Evolutionary conservation across 2,113 vertebrate genomes (phyloP).

Genomic region (Eonycteris spelaea): DNA sequence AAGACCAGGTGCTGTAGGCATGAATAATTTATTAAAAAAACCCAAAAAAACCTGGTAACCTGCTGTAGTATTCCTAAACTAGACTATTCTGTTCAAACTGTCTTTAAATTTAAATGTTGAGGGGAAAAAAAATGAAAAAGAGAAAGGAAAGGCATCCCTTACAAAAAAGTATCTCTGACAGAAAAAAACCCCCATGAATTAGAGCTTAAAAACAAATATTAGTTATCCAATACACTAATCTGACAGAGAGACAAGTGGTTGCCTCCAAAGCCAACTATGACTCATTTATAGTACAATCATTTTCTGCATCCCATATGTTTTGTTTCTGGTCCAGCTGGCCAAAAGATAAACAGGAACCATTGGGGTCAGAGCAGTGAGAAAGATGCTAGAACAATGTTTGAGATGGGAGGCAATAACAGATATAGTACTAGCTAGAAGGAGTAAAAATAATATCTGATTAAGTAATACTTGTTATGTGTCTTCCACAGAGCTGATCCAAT

Average conservation of each 20-base stretch:
- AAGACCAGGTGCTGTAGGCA: too few relatives aligned
- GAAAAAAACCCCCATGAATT: not conserved
- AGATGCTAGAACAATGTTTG: not conserved
- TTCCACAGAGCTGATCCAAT: not conserved
- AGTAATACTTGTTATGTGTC: constrained; percentile 2
- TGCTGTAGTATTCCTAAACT: constrained; percentile 16
- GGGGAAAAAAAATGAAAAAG: not conserved
- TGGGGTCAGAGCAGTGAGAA: not conserved
- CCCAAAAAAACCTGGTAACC: not conserved
- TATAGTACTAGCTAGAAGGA: not conserved
- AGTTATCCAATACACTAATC: not conserved
- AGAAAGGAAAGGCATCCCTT: not conserved
- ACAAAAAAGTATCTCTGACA: not conserved
- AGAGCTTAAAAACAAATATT: constrained; percentile 11
- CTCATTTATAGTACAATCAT: not conserved
- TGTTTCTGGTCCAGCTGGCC: not conserved
- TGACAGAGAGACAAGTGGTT: not conserved
- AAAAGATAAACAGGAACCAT: not conserved
- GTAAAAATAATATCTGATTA: not conserved
- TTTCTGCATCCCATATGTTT: not conserved
- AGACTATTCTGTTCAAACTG: not conserved
- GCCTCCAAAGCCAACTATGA: not conserved
- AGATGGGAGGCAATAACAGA: not conserved
- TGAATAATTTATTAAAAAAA: too few relatives aligned
- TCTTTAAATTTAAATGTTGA: not conserved